Conservation (phyloP, 2,888 invertebrate genomes). For the Platycnemis pennipes region DNA sequence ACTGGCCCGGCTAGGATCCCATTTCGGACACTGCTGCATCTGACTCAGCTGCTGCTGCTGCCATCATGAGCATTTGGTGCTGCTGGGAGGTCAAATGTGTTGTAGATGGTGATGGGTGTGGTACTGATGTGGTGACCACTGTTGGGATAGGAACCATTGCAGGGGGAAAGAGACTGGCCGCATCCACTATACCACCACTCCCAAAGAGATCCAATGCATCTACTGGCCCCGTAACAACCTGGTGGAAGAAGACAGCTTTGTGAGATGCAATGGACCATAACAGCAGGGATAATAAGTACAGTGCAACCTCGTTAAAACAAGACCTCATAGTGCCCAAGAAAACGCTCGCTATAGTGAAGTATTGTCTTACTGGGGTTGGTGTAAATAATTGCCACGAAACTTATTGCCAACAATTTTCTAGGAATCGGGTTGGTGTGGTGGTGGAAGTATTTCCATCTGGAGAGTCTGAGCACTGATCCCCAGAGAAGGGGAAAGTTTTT, state of each 20-base stretch:
- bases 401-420: too few species aligned
- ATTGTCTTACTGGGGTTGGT: too few species aligned
- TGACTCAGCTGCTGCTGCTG: constrained; percentile 60
- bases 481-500: too few species aligned
- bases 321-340: too few species aligned
- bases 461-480: too few species aligned
- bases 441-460: too few species aligned
- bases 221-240: constrained; percentile 62
- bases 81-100: constrained; percentile 37
- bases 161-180: constrained; percentile 54
- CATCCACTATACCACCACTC: constrained; percentile 60
- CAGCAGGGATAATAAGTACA: too few species aligned
- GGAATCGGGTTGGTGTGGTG: too few species aligned
- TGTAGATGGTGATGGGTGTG: constrained; percentile 23
- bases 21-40: constrained; percentile 45
- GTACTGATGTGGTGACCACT: constrained; percentile 25
- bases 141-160: constrained; percentile 42
- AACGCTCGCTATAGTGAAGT: too few species aligned
- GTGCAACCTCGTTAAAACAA: too few species aligned
- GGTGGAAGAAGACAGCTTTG: not conserved
- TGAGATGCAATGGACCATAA: too few species aligned
- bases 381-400: too few species aligned
- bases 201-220: constrained; percentile 60
- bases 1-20: constrained; percentile 61
- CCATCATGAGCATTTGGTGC: constrained; percentile 59